A percentile compares a stretch with the other conserved stretches of the same genome.
These are phyloP conservation scores for Pollenia griseotomentosa DNA, from an alignment of 2,888 invertebrate species.

Conservation along the genomic window DNA sequence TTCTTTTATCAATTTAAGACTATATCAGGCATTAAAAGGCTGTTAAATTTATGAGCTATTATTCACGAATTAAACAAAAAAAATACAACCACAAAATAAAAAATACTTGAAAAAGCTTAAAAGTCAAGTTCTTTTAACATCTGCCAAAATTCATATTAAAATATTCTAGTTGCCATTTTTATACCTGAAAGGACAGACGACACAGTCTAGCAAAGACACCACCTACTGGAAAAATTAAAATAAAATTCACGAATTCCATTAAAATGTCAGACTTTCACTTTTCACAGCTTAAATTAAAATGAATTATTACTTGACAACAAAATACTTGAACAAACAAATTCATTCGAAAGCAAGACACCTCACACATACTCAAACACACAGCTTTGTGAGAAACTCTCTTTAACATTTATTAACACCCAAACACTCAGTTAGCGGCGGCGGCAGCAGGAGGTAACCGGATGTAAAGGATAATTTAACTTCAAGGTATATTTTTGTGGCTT, in stretches of 20 bases:
- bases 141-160: not conserved
- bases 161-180: not conserved
- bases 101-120: not conserved
- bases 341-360: not conserved
- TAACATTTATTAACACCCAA: not conserved
- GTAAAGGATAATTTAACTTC: slow-evolving; percentile 73
- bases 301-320: slow-evolving; percentile 74
- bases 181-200: not conserved
- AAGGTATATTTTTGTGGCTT: slow-evolving; percentile 1
- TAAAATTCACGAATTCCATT: slow-evolving; percentile 76
- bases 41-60: slow-evolving; percentile 5
- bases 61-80: slow-evolving; percentile 24
- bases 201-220: not conserved
- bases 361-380: not conserved
- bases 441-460: slow-evolving; percentile 52
- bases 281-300: slow-evolving; percentile 77
- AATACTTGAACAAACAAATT: not conserved
- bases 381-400: slow-evolving; percentile 30
- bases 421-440: not conserved
- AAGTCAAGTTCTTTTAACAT: slow-evolving; percentile 43
- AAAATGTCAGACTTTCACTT: slow-evolving; percentile 78
- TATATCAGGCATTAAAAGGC: not conserved
- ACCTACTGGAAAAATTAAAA: slow-evolving; percentile 61
- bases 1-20: too few relatives aligned
- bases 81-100: not conserved